Percentiles rank a stretch among this genome's conserved stretches.
Evolutionary conservation across 2,113 vertebrate genomes (phyloP).

Genomic region (Sylvietta virens): DNA sequence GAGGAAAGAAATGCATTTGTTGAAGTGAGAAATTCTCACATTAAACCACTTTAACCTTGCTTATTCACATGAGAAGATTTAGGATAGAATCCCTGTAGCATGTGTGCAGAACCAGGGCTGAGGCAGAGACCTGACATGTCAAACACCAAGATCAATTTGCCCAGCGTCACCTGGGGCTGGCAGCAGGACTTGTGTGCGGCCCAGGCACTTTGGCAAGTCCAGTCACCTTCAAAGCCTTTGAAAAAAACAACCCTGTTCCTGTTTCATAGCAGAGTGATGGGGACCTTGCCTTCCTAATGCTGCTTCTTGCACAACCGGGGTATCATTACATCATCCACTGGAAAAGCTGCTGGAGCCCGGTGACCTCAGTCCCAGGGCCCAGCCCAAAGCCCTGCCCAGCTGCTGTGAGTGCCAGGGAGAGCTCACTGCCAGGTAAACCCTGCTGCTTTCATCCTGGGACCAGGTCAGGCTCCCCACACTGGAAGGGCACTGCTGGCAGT

Average conservation of each 20-base stretch:
- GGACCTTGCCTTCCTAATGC: neutral
- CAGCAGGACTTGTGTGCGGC: neutral
- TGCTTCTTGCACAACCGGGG: fast-evolving
- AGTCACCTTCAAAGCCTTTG: neutral
- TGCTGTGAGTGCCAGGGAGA: fast-evolving
- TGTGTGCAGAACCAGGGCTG: neutral
- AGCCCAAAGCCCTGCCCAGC: neutral
- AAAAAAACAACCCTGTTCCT: neutral
- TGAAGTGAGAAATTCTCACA: neutral
- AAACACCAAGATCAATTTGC: neutral
- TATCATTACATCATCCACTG: neutral
- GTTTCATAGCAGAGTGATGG: neutral
- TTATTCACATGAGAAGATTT: neutral
- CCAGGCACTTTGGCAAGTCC: neutral
- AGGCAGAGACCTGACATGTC: neutral
- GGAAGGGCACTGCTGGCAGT: neutral
- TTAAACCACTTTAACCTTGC: neutral
- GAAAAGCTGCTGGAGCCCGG: neutral
- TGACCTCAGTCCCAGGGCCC: neutral
- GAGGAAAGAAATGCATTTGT: neutral
- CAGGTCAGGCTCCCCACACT: fast-evolving
- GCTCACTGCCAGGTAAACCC: neutral
- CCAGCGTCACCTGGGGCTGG: neutral
- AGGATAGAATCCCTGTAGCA: neutral
- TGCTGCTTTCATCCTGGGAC: neutral